A percentile compares a stretch with the other conserved stretches of the same genome.
Conservation (phyloP, 2,888 invertebrate species). For the Tachina grossa region DNA sequence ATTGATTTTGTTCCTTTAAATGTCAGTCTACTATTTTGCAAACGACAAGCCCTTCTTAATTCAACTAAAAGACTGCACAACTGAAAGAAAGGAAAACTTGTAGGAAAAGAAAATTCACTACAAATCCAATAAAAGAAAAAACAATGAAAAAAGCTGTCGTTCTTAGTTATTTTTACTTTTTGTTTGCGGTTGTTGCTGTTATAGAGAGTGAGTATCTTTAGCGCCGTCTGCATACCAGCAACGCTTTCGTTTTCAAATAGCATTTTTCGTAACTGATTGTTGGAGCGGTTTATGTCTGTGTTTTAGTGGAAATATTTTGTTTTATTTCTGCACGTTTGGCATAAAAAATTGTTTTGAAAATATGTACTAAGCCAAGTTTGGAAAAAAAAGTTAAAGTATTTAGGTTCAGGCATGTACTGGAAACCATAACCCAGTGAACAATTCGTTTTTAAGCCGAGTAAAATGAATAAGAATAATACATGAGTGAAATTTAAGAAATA, state of each 20-base stretch:
- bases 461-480: no score
- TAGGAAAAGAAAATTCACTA: slow-evolving; percentile 29
- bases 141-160: slow-evolving; percentile 39
- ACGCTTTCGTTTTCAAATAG: slow-evolving; percentile 69
- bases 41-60: slow-evolving; percentile 66
- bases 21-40: slow-evolving; percentile 17
- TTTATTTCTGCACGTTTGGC: slow-evolving; percentile 31
- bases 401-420: slow-evolving; percentile 1
- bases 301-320: slow-evolving; percentile 1
- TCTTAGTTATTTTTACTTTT: slow-evolving; percentile 21
- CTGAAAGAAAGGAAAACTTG: slow-evolving; percentile 43
- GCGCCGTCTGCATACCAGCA: slow-evolving; percentile 68
- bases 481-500: no score
- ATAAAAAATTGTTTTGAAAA: background rate
- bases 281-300: slow-evolving; percentile 19
- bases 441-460: background rate
- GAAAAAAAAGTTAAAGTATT: slow-evolving; percentile 48
- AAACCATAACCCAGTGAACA: slow-evolving; percentile 38
- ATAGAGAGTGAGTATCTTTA: slow-evolving; percentile 65
- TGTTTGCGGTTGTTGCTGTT: slow-evolving; percentile 24
- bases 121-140: slow-evolving; percentile 10
- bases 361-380: slow-evolving; percentile 49
- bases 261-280: slow-evolving; percentile 40
- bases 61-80: slow-evolving; percentile 46
- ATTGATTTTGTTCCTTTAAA: background rate